Percentiles rank a stretch among this genome's conserved stretches.
Conservation (phyloP, 2,888 invertebrate genomes). For the Noctuana brunneofusca region DNA sequence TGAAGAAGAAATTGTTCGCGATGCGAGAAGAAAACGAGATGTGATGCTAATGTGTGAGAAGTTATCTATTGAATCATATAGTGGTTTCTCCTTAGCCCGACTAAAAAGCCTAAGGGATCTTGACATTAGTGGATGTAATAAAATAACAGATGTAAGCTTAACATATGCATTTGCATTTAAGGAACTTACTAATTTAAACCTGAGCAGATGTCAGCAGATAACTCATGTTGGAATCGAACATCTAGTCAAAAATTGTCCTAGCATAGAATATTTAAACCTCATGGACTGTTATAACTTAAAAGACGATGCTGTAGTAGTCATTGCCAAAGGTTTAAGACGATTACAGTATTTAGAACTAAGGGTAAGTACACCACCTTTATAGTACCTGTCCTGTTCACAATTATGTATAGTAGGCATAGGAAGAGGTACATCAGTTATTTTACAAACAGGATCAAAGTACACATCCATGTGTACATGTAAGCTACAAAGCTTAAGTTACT, state of each 20-base stretch:
- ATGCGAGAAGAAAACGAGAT: conserved; percentile 85
- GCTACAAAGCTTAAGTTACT: too few relatives aligned
- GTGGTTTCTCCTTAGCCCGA: conserved; percentile 80
- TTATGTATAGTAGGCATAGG: too few relatives aligned
- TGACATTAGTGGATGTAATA: conserved; percentile 86
- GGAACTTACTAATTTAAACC: conserved; percentile 83
- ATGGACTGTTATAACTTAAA: conserved; percentile 87
- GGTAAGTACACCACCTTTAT: conserved; percentile 56
- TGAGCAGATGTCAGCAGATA: conserved; percentile 88
- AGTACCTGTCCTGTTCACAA: too few relatives aligned
- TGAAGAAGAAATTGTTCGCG: conserved; percentile 86
- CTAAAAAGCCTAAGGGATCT: conserved; percentile 81
- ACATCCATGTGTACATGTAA: too few relatives aligned
- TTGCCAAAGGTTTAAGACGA: conserved; percentile 69
- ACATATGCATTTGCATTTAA: conserved; percentile 86
- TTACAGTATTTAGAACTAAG: conserved; percentile 82
- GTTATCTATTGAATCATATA: conserved; percentile 62
- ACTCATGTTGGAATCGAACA: conserved; percentile 85
- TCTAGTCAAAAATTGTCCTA: conserved; percentile 85
- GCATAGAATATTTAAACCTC: conserved; percentile 86
- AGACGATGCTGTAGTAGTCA: conserved; percentile 80
- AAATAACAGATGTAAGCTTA: conserved; percentile 88
- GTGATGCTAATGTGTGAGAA: conserved; percentile 85
- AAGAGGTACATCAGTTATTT: too few relatives aligned
- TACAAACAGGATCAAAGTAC: too few relatives aligned